Evolutionary conservation across 2,113 vertebrate genomes (phyloP).

Genomic region (Gopherus flavomarginatus): DNA sequence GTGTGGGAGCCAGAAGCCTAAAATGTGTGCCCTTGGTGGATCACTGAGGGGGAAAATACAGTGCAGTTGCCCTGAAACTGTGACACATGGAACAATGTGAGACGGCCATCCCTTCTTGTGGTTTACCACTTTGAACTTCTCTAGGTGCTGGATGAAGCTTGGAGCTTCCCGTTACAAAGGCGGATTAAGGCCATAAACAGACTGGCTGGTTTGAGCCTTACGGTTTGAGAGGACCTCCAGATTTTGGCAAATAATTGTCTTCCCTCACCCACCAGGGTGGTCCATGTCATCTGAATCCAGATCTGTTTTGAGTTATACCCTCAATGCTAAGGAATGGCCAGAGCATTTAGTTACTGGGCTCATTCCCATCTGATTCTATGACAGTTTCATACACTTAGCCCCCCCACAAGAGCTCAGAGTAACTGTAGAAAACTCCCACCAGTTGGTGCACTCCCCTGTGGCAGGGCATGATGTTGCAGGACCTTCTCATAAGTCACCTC

Average conservation of each 20-base stretch:
- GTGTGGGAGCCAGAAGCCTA: background rate
- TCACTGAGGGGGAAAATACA: background rate
- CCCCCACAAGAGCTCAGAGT: too few species aligned
- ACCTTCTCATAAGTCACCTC: background rate
- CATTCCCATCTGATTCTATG: background rate
- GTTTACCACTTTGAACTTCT: background rate
- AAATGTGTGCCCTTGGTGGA: background rate
- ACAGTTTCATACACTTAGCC: background rate
- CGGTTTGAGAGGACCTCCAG: slow-evolving; percentile 21
- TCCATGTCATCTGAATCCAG: accelerated
- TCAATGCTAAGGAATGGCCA: background rate
- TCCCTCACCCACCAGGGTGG: background rate
- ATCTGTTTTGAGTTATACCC: accelerated
- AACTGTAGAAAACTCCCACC: background rate
- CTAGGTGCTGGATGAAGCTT: background rate
- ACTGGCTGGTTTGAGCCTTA: background rate
- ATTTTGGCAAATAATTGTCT: background rate
- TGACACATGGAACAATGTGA: background rate
- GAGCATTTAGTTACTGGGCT: background rate
- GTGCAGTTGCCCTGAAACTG: background rate
- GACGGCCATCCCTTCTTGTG: background rate
- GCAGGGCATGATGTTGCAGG: background rate
- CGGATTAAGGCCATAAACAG: slow-evolving; percentile 37
- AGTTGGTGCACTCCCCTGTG: background rate
- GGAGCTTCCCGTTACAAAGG: slow-evolving; percentile 8